Percentiles rank a stretch among this genome's conserved stretches.
These are phyloP conservation scores for Apodemus sylvaticus DNA, from an alignment of 2,113 vertebrate species.

Conservation along the genomic window DNA sequence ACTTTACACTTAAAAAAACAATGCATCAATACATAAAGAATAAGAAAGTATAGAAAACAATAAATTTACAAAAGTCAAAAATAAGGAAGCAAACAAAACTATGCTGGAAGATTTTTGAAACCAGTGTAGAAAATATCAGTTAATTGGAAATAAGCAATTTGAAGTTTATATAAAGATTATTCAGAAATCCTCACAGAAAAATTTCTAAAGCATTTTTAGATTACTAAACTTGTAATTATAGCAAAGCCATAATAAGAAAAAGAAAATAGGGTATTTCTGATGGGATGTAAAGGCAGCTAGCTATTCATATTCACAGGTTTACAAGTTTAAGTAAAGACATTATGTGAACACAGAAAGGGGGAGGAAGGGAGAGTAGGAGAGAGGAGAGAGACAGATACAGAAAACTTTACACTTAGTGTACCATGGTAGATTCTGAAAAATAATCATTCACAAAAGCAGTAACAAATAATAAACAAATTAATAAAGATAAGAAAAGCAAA, in stretches of 20 bases:
- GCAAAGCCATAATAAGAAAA: constrained; percentile 47
- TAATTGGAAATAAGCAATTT: constrained; percentile 3
- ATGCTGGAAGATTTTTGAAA: constrained; percentile 14
- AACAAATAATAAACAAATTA: constrained; percentile 32
- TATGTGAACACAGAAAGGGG: constrained; percentile 6
- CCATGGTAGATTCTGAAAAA: constrained; percentile 8
- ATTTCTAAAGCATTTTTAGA: neutral
- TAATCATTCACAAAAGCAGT: constrained; percentile 55
- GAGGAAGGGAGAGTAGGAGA: neutral
- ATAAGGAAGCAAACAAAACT: neutral
- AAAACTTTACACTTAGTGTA: too few relatives aligned
- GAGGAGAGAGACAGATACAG: too few relatives aligned
- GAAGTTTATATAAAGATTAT: constrained; percentile 44
- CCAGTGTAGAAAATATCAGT: neutral
- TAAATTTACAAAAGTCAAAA: constrained; percentile 10
- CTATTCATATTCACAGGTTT: neutral
- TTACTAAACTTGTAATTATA: constrained; percentile 13
- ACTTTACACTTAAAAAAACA: neutral
- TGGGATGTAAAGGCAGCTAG: neutral
- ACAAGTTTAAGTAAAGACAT: neutral
- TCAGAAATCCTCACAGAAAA: constrained; percentile 32
- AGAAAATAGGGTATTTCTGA: neutral
- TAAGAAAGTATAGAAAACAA: neutral
- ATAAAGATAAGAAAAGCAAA: constrained; percentile 51
- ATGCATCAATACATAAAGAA: neutral